A percentile compares a stretch with the other conserved stretches of the same genome.
These are phyloP conservation scores for Pollenia amentaria DNA, from an alignment of 2,888 invertebrate genomes.

Conservation along the genomic window DNA sequence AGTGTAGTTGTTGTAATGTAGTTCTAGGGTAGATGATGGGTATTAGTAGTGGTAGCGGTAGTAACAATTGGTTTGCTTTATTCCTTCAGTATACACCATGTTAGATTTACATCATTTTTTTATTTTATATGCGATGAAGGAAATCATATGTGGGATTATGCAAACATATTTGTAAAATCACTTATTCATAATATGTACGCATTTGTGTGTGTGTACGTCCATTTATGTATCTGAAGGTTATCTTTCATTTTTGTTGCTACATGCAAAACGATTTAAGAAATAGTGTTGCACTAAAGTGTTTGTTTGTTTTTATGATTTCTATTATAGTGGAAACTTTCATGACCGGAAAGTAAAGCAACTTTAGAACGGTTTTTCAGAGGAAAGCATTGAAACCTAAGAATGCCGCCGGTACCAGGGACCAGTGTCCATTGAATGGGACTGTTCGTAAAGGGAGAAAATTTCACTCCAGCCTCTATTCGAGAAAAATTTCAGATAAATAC, in stretches of 20 bases:
- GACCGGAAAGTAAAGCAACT: no score
- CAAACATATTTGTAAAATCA: neutral
- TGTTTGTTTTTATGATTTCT: no score
- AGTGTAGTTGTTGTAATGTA: conserved; percentile 11
- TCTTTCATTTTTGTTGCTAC: neutral
- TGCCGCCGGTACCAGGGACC: no score
- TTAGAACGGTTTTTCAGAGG: no score
- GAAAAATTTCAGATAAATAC: no score
- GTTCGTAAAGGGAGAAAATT: no score
- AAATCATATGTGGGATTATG: conserved; percentile 43
- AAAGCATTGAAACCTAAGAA: no score
- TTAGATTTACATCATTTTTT: conserved; percentile 17
- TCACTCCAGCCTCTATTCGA: no score
- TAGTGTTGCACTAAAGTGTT: neutral
- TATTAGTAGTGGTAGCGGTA: neutral
- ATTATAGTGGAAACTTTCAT: no score
- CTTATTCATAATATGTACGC: neutral
- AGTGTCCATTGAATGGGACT: no score
- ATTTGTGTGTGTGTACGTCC: neutral
- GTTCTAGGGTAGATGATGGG: neutral
- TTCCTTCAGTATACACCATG: neutral
- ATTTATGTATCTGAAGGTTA: neutral
- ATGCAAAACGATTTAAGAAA: neutral
- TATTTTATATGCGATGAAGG: conserved; percentile 24
- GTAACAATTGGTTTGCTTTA: neutral